Conservation (phyloP, 2,888 invertebrate species). For the Hoplodrina blanda region DNA sequence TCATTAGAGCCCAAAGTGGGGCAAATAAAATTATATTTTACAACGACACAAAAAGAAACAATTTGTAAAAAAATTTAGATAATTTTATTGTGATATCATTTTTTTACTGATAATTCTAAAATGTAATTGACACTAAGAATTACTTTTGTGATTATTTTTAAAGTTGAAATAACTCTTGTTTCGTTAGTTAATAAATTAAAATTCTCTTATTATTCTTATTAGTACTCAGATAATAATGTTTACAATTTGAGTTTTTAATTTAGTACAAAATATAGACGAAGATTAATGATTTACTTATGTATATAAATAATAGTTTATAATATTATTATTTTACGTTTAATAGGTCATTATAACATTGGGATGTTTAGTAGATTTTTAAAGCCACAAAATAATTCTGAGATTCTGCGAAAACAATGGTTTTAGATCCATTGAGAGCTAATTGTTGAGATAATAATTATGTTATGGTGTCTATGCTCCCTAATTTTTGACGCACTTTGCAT, state of each 20-base stretch:
- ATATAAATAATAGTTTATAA: conserved; percentile 10
- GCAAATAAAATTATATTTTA: conserved; percentile 1
- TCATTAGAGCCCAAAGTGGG: background rate
- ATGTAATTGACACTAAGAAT: background rate
- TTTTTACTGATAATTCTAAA: background rate
- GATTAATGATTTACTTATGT: conserved; percentile 10
- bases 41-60: background rate
- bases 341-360: conserved; percentile 15
- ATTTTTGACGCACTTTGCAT: too few species aligned
- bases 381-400: conserved; percentile 43
- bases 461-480: background rate
- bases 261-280: background rate
- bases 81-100: background rate
- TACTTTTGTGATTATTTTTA: background rate
- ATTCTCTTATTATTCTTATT: background rate
- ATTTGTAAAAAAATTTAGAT: background rate
- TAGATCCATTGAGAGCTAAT: background rate
- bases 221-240: background rate
- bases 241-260: background rate
- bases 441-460: background rate
- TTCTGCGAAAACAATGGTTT: conserved; percentile 12
- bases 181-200: background rate
- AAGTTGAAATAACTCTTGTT: background rate
- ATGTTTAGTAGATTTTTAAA: conserved; percentile 23
- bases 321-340: conserved; percentile 8